Base-by-base conservation (phyloP, 2,113 vertebrate genomes). In the Centropristis striata region DNA sequence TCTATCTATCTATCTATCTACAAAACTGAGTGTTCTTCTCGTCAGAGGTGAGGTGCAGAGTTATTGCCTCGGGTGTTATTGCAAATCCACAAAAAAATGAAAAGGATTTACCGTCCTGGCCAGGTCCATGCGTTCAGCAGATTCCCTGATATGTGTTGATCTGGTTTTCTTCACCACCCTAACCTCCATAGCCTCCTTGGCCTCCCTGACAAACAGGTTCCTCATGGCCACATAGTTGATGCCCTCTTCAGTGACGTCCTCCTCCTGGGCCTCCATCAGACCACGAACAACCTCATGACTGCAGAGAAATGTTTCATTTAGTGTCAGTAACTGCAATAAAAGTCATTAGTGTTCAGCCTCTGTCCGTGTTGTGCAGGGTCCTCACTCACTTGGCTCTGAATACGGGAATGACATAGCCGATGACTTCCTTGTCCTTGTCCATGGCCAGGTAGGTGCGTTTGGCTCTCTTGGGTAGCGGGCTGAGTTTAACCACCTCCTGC, bases 141-240 rank as follows among this genome's bases (percentile, higher is more conserved):
- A 96, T 87, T 99, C 97, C 80, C 98, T 95, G 83, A 98, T 78
- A 0, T 90, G 94, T 8, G 73, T 93, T 85, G 95, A 95, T 85
- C 96, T 96, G 58, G 95, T 96, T 79, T 96, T 98, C 83, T 97
- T 98, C 86, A 96, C 95, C 57, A 94, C 93, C 12, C 91, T 94
- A 25, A 97, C 88, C 68, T 92, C 86, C 58, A 94, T 44, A 5
- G 83, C 80, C 32, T 94, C 93, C 21, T 4, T 70, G 71, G 90
- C 74, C 80, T 95, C 94, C 72, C 90, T 91, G 66, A 92, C 92
- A 90, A 99, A 97, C 81, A 98, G 97, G 90, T 97, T 98, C 90
- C 95, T 96, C 94, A 96, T 96, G 80, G 97, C 97, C 91, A 98
- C 94, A 25, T 99, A 98, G 67, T 94, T 92, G 0, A 97, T 96